Conservation (phyloP, 2,888 invertebrate species). For the Ectemnius lituratus region DNA sequence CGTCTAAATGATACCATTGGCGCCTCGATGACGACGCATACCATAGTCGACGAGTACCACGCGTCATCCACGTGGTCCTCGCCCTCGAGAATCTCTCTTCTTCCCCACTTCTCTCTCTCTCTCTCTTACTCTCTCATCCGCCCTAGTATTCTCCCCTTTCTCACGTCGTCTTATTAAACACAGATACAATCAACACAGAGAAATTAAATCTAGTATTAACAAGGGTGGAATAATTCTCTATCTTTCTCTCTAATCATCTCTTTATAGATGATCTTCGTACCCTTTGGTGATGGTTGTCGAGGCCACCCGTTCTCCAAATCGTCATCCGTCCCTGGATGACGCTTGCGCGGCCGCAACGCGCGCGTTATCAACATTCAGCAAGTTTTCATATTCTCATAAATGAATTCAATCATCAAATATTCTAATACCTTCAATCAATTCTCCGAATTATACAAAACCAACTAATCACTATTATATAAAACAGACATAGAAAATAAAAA, state of each 20-base stretch:
- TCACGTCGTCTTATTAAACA: background rate
- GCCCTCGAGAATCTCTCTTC: conserved; percentile 17
- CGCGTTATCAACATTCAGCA: conserved; percentile 14
- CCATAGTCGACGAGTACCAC: conserved; percentile 47
- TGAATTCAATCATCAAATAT: background rate
- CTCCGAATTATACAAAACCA: too few species aligned
- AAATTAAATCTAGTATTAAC: too few species aligned
- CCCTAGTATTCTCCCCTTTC: background rate
- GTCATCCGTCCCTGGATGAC: conserved; percentile 36
- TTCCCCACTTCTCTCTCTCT: background rate
- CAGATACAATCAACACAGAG: too few species aligned
- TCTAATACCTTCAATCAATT: too few species aligned
- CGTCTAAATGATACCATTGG: background rate
- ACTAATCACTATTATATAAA: too few species aligned
- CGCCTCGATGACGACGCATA: background rate
- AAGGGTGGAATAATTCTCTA: too few species aligned
- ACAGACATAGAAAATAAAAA: too few species aligned
- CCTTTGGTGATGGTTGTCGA: background rate
- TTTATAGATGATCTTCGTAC: too few species aligned
- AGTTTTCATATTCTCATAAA: conserved; percentile 13
- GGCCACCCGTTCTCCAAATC: conserved; percentile 15
- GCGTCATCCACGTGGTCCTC: conserved; percentile 67
- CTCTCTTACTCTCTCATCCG: conserved; percentile 1
- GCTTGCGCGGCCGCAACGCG: conserved; percentile 23
- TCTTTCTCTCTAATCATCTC: too few species aligned